Conservation (phyloP, 2,888 invertebrate genomes). For the Agonopterix subpropinquella region DNA sequence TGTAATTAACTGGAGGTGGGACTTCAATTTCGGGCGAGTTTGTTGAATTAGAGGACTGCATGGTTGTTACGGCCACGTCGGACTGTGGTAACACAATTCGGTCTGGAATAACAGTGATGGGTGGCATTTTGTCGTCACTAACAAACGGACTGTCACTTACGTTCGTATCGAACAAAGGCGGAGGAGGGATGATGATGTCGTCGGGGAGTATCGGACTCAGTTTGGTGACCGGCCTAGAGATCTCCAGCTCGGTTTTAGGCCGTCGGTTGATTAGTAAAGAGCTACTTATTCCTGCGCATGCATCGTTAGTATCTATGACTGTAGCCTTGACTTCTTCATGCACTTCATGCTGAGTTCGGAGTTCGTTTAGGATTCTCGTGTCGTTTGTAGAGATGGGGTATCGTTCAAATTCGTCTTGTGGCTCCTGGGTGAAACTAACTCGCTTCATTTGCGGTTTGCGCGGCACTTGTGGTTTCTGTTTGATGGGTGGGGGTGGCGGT, state of each 20-base stretch:
- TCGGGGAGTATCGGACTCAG: conserved; percentile 53
- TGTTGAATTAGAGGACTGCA: conserved; percentile 61
- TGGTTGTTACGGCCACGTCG: conserved; percentile 60
- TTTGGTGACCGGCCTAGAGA: conserved; percentile 42
- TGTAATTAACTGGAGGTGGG: conserved; percentile 68
- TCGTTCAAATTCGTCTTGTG: conserved; percentile 37
- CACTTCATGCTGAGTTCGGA: conserved; percentile 44
- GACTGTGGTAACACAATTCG: conserved; percentile 57
- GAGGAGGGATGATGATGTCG: conserved; percentile 68
- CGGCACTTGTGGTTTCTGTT: conserved; percentile 66
- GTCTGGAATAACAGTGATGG: conserved; percentile 57
- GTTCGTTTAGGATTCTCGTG: conserved; percentile 23
- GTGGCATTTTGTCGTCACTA: conserved; percentile 40
- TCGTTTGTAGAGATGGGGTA: conserved; percentile 34
- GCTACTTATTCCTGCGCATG: conserved; percentile 50
- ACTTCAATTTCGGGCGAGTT: conserved; percentile 56
- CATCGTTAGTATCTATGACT: conserved; percentile 59
- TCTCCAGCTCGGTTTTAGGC: conserved; percentile 39
- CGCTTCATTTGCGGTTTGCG: conserved; percentile 67
- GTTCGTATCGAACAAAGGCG: conserved; percentile 64
- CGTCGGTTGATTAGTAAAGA: conserved; percentile 61
- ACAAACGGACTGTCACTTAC: conserved; percentile 52
- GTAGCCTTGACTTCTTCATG: conserved; percentile 39
- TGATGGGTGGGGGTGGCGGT: conserved; percentile 47
- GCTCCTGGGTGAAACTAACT: conserved; percentile 68